Percentiles rank a stretch among this genome's conserved stretches.
Evolutionary conservation across 2,888 invertebrate genomes (phyloP).

Genomic region (Cerastis rubricosa): DNA sequence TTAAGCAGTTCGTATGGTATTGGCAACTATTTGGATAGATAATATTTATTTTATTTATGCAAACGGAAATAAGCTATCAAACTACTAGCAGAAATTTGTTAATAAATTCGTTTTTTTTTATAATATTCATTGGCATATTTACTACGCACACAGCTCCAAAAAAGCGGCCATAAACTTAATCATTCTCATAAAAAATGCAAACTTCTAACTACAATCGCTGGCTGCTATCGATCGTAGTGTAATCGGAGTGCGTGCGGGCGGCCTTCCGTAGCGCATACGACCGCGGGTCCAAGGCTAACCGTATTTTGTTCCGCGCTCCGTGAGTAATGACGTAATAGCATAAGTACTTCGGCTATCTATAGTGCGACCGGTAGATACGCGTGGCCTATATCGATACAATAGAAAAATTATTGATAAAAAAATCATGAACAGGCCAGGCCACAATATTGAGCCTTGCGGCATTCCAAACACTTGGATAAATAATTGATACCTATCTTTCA

Average conservation of each 20-base stretch:
- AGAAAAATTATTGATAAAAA: conserved; percentile 48
- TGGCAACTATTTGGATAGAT: conserved; percentile 19
- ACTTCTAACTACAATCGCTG: conserved; percentile 41
- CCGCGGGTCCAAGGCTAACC: conserved; percentile 84
- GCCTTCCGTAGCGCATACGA: conserved; percentile 80
- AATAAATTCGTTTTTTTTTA: background rate
- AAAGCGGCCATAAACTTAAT: conserved; percentile 8
- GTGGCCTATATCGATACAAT: conserved; percentile 66
- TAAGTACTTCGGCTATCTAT: conserved; percentile 82
- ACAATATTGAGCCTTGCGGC: background rate
- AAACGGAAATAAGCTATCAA: background rate
- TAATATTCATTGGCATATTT: background rate
- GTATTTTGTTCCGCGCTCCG: conserved; percentile 87
- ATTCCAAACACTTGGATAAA: background rate
- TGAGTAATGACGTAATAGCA: conserved; percentile 85
- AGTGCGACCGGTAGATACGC: conserved; percentile 70
- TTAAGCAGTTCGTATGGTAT: conserved; percentile 10
- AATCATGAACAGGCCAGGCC: conserved; percentile 2
- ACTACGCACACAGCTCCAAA: background rate
- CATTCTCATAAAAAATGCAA: conserved; percentile 38
- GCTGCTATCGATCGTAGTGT: conserved; percentile 56
- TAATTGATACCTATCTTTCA: background rate
- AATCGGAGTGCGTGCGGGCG: conserved; percentile 69
- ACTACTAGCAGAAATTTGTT: background rate
- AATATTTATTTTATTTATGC: conserved; percentile 14